Conservation (phyloP, 1,140 invertebrate genomes). For the Achatina immaculata region DNA sequence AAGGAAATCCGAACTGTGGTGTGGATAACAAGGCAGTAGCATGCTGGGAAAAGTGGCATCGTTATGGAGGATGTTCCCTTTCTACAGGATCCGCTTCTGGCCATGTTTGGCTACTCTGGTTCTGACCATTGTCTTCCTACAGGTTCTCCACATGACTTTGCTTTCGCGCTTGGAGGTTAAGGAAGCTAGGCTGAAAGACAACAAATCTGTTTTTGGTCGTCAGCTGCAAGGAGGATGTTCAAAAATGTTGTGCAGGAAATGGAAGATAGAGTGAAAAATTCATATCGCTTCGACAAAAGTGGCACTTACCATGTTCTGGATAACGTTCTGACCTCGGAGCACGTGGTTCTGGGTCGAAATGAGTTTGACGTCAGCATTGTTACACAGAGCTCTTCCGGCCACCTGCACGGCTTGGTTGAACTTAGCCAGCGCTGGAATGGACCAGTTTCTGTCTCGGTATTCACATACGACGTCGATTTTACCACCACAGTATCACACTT, state of each 20-base stretch:
- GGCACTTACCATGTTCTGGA: constrained; percentile 55
- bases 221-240: constrained; percentile 40
- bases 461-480: constrained; percentile 79
- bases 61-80: constrained; percentile 1
- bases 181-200: constrained; percentile 29
- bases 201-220: constrained; percentile 17
- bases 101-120: constrained; percentile 39
- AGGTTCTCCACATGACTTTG: constrained; percentile 53
- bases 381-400: constrained; percentile 72
- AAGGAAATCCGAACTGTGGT: too few relatives aligned
- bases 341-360: constrained; percentile 20
- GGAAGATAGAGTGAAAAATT: constrained; percentile 47
- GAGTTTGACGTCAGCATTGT: constrained; percentile 64
- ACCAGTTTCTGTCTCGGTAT: constrained; percentile 87
- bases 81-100: constrained; percentile 24
- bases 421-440: constrained; percentile 87
- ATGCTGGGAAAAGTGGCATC: background rate
- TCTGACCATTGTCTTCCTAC: constrained; percentile 53
- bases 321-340: constrained; percentile 46
- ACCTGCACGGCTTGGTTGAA: constrained; percentile 75
- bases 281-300: constrained; percentile 52
- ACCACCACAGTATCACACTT: constrained; percentile 75
- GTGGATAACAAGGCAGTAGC: background rate
- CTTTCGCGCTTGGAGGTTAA: constrained; percentile 44
- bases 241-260: constrained; percentile 42